Conservation (phyloP, 2,113 vertebrate species). For the Acrocephalus kingi region DNA sequence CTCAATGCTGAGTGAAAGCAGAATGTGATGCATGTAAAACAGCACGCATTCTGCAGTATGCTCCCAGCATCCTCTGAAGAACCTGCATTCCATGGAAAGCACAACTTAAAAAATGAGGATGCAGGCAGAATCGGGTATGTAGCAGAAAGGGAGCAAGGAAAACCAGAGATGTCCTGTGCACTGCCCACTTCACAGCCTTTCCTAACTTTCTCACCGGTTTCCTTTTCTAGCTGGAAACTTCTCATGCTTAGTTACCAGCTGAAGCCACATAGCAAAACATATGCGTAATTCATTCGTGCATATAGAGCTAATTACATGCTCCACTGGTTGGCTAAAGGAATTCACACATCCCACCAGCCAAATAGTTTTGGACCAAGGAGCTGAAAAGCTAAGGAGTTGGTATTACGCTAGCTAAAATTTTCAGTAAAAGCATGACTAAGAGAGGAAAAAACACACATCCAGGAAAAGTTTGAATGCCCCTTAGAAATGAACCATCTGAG, state of each 20-base stretch:
- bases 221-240: conserved; percentile 49
- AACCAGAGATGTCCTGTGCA: not conserved
- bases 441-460: conserved; percentile 10
- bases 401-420: conserved; percentile 32
- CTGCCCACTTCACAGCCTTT: not conserved
- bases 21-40: not conserved
- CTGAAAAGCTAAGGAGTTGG: conserved; percentile 9
- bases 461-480: conserved; percentile 19
- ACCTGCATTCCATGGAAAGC: not conserved
- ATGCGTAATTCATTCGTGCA: conserved; percentile 57
- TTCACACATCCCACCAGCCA: conserved; percentile 61
- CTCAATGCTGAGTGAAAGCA: not conserved
- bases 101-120: not conserved
- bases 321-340: conserved; percentile 56
- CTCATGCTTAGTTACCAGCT: conserved; percentile 59
- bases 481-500: conserved; percentile 49
- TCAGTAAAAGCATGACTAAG: conserved; percentile 30
- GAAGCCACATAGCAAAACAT: conserved; percentile 62
- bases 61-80: not conserved
- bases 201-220: conserved; percentile 17
- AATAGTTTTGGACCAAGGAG: conserved; percentile 50
- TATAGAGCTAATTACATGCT: conserved; percentile 69
- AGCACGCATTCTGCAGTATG: not conserved
- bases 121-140: not conserved
- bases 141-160: not conserved